Base-by-base conservation (phyloP, 2,797 vertebrate species). In the Chiropotes sagulatus region DNA sequence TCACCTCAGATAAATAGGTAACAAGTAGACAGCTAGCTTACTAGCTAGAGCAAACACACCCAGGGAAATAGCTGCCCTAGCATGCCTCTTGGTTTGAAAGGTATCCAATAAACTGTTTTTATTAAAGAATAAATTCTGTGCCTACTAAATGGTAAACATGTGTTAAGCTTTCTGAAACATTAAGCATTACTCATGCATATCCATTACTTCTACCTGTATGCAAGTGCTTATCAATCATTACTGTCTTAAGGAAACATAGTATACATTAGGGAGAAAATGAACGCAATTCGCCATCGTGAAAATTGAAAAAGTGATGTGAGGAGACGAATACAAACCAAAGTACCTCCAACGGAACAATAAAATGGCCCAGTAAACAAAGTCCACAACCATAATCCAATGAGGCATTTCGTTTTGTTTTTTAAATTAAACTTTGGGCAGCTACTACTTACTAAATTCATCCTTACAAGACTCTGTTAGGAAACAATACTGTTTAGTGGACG, bases 111-210 rank as follows among this genome's bases (percentile, higher is more conserved):
- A 72, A 84, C 33, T 33, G 20, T 44, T 82, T 94, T 90, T 75
- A 94, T 26, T 87, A 95, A 88, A 79, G 52, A 78, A 88, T 87
- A 81, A 41, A 95, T 8, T 46, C 4, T 81, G 36, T 72, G 28
- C 33, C 72, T 76, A 72, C 22, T 78, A 52, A 85, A 80, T 39
- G 46, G 67, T 87, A 84, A 88, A 73, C 48, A 39, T 70, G 33
- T 33, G 1, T 75, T 79, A 75, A 81, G 83, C 30, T 86, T 95
- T 79, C 33, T 86, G 80, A 96, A 80, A 90, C 28, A 36, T 73
- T 90, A 89, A 92, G 72, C 90, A 88, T 92, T 44, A 91, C 24
- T 78, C 79, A 90, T 33, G 44, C 94, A 52, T 93, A 88, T 54
- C 46, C 20, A 93, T 83, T 50, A 78, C 44, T 93, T 95, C 61